Conservation (phyloP, 2,797 vertebrate species). For the Cynopterus sphinx region DNA sequence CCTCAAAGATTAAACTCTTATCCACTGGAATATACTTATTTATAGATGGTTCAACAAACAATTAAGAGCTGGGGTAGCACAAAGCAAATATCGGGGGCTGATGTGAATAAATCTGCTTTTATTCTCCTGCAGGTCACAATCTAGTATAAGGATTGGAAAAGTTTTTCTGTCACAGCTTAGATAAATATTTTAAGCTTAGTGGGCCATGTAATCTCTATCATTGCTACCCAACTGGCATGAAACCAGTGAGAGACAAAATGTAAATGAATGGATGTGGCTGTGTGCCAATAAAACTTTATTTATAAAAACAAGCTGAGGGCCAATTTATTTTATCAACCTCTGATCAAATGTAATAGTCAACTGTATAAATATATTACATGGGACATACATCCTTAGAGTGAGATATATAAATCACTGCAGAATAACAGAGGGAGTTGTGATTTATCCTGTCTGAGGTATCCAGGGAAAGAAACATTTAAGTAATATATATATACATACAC, state of each 20-base stretch:
- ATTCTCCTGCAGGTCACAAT: background rate
- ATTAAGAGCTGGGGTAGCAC: background rate
- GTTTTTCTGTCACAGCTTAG: background rate
- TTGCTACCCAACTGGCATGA: background rate
- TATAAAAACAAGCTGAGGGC: background rate
- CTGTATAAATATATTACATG: background rate
- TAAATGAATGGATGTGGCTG: background rate
- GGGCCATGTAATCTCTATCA: background rate
- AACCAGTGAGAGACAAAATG: background rate
- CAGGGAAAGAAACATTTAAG: background rate
- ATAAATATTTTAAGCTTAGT: background rate
- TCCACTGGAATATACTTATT: background rate
- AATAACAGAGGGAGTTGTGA: background rate
- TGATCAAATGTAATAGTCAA: background rate
- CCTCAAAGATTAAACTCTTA: background rate
- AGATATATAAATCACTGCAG: background rate
- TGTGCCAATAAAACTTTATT: conserved; percentile 10
- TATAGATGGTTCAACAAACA: background rate
- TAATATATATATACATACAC: background rate
- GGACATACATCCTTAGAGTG: background rate
- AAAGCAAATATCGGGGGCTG: background rate
- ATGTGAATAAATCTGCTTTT: background rate
- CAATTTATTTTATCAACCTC: background rate
- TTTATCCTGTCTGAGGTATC: background rate
- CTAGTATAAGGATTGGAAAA: background rate